phyloP scores from a whole-genome alignment of 2,113 vertebrate species.

The Grammomys surdaster region DNA sequence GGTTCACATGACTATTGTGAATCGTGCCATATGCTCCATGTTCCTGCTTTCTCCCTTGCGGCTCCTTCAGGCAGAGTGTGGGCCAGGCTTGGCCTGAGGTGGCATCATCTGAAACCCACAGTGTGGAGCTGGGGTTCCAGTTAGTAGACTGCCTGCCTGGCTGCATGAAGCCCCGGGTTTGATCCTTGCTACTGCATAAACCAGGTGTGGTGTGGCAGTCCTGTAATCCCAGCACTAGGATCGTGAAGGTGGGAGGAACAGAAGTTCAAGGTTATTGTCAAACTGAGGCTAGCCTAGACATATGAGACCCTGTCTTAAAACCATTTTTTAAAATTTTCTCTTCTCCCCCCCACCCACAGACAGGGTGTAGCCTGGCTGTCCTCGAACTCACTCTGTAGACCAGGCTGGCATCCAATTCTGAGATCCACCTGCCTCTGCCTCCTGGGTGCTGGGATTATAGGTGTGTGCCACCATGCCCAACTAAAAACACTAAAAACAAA shows the following conservation, averaged over 20 bases:
- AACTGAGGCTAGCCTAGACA: background rate
- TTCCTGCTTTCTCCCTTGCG: background rate
- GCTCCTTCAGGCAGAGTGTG: background rate
- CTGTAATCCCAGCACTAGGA: background rate
- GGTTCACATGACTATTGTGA: background rate
- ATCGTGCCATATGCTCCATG: background rate
- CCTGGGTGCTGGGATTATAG: background rate
- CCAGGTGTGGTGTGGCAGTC: too few species aligned
- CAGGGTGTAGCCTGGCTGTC: background rate
- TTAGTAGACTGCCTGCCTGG: background rate
- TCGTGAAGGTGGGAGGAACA: background rate
- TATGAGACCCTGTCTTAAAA: background rate
- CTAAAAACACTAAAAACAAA: background rate
- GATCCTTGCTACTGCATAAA: background rate
- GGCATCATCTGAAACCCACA: background rate
- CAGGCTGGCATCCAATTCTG: background rate
- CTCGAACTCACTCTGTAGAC: background rate
- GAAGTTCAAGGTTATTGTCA: background rate
- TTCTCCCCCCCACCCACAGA: too few species aligned
- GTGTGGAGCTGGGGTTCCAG: background rate
- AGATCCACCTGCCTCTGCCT: background rate
- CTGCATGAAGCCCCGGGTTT: background rate
- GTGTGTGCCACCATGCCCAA: rapidly evolving
- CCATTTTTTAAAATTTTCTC: background rate
- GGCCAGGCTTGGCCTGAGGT: background rate